Evolutionary conservation across 2,113 vertebrate genomes (phyloP).

Genomic region (Petroica traversi): DNA sequence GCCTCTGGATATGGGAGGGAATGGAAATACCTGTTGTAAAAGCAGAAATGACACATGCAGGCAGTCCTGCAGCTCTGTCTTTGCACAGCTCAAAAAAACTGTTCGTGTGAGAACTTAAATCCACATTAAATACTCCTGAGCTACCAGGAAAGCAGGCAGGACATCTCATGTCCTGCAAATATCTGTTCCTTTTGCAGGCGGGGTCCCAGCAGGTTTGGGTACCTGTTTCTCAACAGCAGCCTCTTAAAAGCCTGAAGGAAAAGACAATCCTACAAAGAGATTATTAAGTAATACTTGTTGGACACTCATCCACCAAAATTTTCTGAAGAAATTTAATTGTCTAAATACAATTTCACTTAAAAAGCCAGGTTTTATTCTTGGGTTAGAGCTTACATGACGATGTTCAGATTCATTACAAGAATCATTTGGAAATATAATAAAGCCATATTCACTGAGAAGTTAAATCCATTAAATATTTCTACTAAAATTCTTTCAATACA

Average conservation of each 20-base stretch:
- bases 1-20: not conserved
- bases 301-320: not conserved
- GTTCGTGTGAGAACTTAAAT: not conserved
- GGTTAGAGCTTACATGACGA: not conserved
- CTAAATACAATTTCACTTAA: not conserved
- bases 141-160: not conserved
- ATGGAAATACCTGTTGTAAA: not conserved
- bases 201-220: not conserved
- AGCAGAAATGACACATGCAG: not conserved
- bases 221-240: not conserved
- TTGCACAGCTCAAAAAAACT: not conserved
- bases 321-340: not conserved
- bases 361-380: constrained; percentile 18
- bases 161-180: not conserved
- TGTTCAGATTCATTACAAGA: not conserved
- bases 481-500: not conserved
- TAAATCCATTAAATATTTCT: not conserved
- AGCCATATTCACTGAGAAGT: not conserved
- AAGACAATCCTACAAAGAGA: not conserved
- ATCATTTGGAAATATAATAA: not conserved
- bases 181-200: not conserved
- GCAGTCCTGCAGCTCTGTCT: not conserved
- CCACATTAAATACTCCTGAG: not conserved
- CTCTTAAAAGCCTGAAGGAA: not conserved
- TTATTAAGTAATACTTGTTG: not conserved